Evolutionary conservation across 2,113 vertebrate species (phyloP), one percentile per base, ranked within the genome.

Genomic region (Syrrhaptes paradoxus): DNA sequence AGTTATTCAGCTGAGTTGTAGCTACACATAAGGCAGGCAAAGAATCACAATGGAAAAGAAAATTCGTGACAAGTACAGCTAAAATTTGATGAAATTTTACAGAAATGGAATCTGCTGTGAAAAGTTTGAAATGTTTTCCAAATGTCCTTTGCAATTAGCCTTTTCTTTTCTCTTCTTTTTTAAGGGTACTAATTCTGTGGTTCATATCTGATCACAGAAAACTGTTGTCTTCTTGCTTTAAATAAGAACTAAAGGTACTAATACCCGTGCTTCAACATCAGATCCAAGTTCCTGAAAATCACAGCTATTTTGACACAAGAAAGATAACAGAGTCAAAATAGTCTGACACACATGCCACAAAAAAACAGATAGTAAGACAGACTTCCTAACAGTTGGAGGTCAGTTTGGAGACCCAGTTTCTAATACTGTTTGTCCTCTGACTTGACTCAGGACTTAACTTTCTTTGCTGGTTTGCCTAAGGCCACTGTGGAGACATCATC

Each of bases 291-390:
- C 6, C 38, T 45, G 31, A 55, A 65, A 77, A 81, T 6, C 11
- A 57, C 31, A 61, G 2, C 6, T 88, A 24, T 86, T 49, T 8
- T 51, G 22, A 51, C 14, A 17, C 10, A 84, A 26, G 25, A 4
- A 4, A n/a, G 34, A 62, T 24, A 29, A 0, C 3, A n/a, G 8
- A 55, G 4, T 34, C 17, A 65, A 67, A 84, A 61, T n/a, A 72
- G 41, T 49, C 55, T 61, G 71, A 29, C 5, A 48, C 17, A 52
- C 0, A 1, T 58, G 52, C 8, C 16, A 36, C n/a, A 45, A 31
- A 43, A n/a, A 75, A 71, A 8, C 4, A 78, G 10, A 3, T 32
- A 0, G 0, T 32, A 70, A 41, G 3, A 34, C 11, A 67, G 26
- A 48, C 4, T 75, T 13, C 9, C 8, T 70, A 18, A 28, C 17